Conservation (phyloP, 2,888 invertebrate species). For the Siphlonurus alternatus region DNA sequence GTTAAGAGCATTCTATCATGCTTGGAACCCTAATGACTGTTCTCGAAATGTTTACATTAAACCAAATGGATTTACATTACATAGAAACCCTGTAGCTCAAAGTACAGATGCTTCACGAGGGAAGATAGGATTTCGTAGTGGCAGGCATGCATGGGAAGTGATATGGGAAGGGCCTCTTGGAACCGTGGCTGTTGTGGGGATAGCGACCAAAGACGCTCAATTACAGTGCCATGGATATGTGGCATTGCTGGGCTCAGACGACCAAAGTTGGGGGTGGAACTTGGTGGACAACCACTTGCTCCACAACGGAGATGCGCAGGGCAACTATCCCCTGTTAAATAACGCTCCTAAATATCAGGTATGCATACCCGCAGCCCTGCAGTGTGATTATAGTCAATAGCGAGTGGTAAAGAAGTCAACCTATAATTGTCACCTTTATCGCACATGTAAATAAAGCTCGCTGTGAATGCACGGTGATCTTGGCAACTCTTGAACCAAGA, state of each 20-base stretch:
- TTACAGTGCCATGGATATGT: conserved; percentile 87
- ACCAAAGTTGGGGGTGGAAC: conserved; percentile 99
- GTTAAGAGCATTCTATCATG: conserved; percentile 80
- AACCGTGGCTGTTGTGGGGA: conserved; percentile 93
- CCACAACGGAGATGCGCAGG: conserved; percentile 91
- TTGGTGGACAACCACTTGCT: conserved; percentile 92
- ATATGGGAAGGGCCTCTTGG: conserved; percentile 98
- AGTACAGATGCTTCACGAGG: conserved; percentile 89
- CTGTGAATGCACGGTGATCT: background rate
- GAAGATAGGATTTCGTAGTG: conserved; percentile 80
- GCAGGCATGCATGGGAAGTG: conserved; percentile 94
- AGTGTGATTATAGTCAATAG: too few relatives aligned
- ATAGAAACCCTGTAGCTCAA: conserved; percentile 96
- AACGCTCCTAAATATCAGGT: conserved; percentile 98
- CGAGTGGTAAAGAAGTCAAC: too few relatives aligned
- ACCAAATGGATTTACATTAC: conserved; percentile 91
- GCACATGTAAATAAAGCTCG: background rate
- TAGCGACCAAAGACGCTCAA: conserved; percentile 86
- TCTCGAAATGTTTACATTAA: conserved; percentile 94
- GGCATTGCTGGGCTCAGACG: conserved; percentile 84
- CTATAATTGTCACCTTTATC: too few relatives aligned
- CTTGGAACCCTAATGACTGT: conserved; percentile 96
- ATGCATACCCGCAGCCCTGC: conserved; percentile 18
- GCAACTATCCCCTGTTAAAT: conserved; percentile 82
- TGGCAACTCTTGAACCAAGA: background rate